A percentile compares a stretch with the other conserved stretches of the same genome.
These are phyloP conservation scores for Chalcis sispes DNA, from an alignment of 2,888 invertebrate species.

Conservation along the genomic window DNA sequence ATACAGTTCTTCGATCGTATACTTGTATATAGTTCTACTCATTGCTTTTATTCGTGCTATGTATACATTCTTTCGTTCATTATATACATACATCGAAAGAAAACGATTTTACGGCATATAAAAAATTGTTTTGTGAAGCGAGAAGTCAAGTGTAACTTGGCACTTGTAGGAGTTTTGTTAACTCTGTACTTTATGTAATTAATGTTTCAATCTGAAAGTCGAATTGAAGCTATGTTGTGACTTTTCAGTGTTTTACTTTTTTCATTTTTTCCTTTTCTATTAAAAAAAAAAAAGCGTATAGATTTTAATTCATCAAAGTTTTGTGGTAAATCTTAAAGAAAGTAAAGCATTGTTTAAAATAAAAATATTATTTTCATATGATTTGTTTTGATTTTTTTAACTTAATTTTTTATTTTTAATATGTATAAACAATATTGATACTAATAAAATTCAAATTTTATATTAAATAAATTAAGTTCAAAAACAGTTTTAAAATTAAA, in stretches of 20 bases:
- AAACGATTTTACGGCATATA: too few relatives aligned
- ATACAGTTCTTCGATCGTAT: constrained; percentile 37
- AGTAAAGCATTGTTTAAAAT: too few relatives aligned
- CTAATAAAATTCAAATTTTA: too few relatives aligned
- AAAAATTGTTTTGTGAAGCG: background rate
- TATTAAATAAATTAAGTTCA: too few relatives aligned
- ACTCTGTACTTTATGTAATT: constrained; percentile 13
- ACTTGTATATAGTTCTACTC: constrained; percentile 53
- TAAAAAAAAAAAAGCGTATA: constrained; percentile 29
- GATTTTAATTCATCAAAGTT: too few relatives aligned
- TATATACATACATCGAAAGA: background rate
- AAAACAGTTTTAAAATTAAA: too few relatives aligned
- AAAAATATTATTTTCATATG: too few relatives aligned
- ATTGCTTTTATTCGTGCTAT: constrained; percentile 41
- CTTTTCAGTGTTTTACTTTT: constrained; percentile 17
- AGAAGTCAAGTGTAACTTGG: constrained; percentile 42
- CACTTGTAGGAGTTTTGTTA: constrained; percentile 10
- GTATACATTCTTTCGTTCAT: constrained; percentile 22
- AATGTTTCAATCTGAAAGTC: constrained; percentile 1
- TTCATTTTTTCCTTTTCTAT: background rate
- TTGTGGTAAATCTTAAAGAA: too few relatives aligned
- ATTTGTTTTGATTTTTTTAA: too few relatives aligned
- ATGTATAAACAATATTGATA: too few relatives aligned
- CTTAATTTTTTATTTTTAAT: too few relatives aligned
- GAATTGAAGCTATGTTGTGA: background rate